Base-by-base conservation (phyloP, 1,140 invertebrate species). In the Lasioglossum baleicum region DNA sequence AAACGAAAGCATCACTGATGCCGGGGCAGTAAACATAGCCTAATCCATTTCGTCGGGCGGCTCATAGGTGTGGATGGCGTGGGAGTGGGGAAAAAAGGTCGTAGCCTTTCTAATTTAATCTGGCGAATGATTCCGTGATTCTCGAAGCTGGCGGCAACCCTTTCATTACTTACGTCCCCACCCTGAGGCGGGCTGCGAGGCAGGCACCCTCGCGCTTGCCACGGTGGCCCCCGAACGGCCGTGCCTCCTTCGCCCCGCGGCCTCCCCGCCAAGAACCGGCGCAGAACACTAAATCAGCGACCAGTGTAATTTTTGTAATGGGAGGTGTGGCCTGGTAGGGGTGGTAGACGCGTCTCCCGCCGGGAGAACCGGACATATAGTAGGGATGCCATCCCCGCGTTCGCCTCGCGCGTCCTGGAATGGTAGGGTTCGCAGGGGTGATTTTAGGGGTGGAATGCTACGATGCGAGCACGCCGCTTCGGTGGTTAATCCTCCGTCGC, bases 121-220 rank as follows among this genome's bases (percentile, higher is more conserved):
- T 92, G 90, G 90, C 90, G 92, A 93, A 93, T 92, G 92, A 93
- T 93, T 93, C 90, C 92, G 92, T 92, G 92, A 93, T 93, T 93
- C 91, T 88, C 87, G 87, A 89, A 89, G 85, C 88, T 87, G 86
- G 75, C 82, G 86, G 90, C 91, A 93, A 93, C 92, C 92, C 92
- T 93, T 92, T 93, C 92, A 93, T 93, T 93, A 93, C 92, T 93
- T 92, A 93, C 89, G 84, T 91, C 84, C 82, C 87, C 86, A 88
- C 82, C 78, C 84, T 69, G 11, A 0, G n/a, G n/a, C 64, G 20
- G 51, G 15, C 51, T 56, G 51, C 76, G 69, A 48, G 61, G 76
- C 77, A 65, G 44, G 51, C 51, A 53, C 51, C 51, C 51, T 53
- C 51, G 51, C 72, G 76, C 82, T 63, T 51, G 69, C 81, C 78